Percentiles rank a stretch among this genome's conserved stretches.
Evolutionary conservation across 2,113 vertebrate genomes (phyloP).

Genomic region (Dromaius novaehollandiae): DNA sequence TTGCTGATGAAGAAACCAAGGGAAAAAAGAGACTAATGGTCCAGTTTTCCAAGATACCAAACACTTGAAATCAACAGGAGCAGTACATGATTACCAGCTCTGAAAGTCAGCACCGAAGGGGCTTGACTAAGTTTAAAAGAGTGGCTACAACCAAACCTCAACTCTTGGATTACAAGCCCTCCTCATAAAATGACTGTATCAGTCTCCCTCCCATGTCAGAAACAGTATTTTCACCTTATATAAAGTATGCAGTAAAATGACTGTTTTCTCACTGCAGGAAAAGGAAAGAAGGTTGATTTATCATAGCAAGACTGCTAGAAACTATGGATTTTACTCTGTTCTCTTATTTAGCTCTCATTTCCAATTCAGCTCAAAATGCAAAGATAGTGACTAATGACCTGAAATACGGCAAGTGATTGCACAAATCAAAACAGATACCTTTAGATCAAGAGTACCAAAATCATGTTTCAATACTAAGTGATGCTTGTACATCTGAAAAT

Average conservation of each 20-base stretch:
- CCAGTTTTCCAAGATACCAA: neutral
- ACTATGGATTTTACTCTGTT: neutral
- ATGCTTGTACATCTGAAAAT: neutral
- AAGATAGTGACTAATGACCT: slow-evolving; percentile 3
- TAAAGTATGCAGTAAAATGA: neutral
- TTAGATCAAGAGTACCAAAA: neutral
- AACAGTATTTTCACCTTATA: neutral
- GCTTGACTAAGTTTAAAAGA: neutral
- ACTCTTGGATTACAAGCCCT: neutral
- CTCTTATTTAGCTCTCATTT: slow-evolving; percentile 33
- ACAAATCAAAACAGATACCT: slow-evolving; percentile 10
- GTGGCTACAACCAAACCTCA: neutral
- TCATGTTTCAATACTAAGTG: neutral
- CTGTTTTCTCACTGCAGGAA: neutral
- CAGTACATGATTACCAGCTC: neutral
- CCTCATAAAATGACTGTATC: neutral
- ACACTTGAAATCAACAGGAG: neutral
- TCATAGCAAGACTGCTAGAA: neutral
- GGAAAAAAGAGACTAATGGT: neutral
- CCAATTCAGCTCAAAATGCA: neutral
- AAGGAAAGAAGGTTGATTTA: neutral
- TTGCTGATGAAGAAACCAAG: neutral
- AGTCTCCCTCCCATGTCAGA: neutral
- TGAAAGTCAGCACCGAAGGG: neutral
- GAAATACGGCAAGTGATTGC: neutral